These are phyloP conservation scores for Heliopora coerulea DNA, from an alignment of 92 coral and sea anemone species.

Conservation along the genomic window DNA sequence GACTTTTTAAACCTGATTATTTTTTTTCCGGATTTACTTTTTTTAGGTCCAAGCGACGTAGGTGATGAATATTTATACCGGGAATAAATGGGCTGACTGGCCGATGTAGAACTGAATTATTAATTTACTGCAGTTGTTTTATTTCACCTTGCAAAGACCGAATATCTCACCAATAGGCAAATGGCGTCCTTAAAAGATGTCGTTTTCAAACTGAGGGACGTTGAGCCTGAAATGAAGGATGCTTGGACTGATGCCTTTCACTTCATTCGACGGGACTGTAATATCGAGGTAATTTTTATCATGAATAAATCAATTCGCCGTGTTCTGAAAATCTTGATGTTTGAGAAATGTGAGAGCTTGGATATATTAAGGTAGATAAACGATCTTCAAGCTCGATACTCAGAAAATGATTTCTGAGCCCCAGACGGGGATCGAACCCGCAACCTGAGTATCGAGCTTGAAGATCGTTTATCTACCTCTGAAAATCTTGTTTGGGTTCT, in stretches of 20 bases:
- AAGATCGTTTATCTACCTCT: too few relatives aligned
- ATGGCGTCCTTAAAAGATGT: conserved; percentile 45
- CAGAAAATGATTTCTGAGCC: too few relatives aligned
- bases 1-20: too few relatives aligned
- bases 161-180: neutral
- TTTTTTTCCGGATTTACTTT: neutral
- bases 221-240: conserved; percentile 49
- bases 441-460: too few relatives aligned
- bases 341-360: too few relatives aligned
- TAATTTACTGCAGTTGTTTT: conserved; percentile 10
- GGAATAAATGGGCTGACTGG: neutral
- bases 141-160: neutral
- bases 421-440: too few relatives aligned
- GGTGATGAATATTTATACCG: conserved; percentile 23
- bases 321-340: neutral
- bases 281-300: conserved; percentile 43
- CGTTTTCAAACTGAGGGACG: conserved; percentile 57
- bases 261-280: conserved; percentile 27
- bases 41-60: neutral
- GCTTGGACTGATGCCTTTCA: conserved; percentile 63
- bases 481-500: too few relatives aligned
- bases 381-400: too few relatives aligned
- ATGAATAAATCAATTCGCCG: neutral
- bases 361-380: too few relatives aligned
- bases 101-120: conserved; percentile 21